Base-by-base conservation (phyloP, 1,140 invertebrate species). In the Dreissena polymorpha region DNA sequence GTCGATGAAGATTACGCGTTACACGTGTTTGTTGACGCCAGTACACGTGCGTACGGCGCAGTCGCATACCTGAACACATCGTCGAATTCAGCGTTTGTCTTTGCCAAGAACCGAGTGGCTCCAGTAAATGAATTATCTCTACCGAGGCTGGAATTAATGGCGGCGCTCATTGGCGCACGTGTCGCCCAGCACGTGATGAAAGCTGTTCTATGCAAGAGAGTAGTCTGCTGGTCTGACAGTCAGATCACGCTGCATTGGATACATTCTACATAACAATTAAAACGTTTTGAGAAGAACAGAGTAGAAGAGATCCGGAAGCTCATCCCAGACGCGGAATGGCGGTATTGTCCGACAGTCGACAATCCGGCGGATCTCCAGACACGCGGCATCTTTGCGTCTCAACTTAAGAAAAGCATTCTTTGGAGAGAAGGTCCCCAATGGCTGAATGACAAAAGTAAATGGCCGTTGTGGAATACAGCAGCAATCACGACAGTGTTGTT, bases 11-110 rank as follows among this genome's bases (percentile, higher is more conserved):
- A n/a, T 39, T 39, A 39, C 39, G 39, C 8, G 29, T 57, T 50
- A 29, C 72, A 75, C 18, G 23, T 63, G 7, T 75, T 75, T 53
- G 18, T 25, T 16, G 72, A 75, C 50, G 53, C 72, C 21, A 75
- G 72, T 27, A 64, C 23, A 53, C 29, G 16, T 25, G n/a, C 72
- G 18, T 63, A 60, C 29, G 55, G 25, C 18, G 55, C 53, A 27
- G 50, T 51, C 55, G 51, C 25, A 60, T 60, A 75, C 27, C 16
- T 75, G 7, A 27, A n/a, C 25, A 16, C 60, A 13, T 16, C 25
- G 12, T 39, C 14, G 13, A 14, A n/a, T n/a, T n/a, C 50, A 50
- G 29, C 51, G n/a, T 25, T 75, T 27, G 53, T 75, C 18, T 55
- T 75, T 50, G 53, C 55, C 14, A 75, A 63, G 27, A 60, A 75